A percentile compares a stretch with the other conserved stretches of the same genome.
Conservation (phyloP, 2,113 vertebrate genomes). For the Clarias batrachus region DNA sequence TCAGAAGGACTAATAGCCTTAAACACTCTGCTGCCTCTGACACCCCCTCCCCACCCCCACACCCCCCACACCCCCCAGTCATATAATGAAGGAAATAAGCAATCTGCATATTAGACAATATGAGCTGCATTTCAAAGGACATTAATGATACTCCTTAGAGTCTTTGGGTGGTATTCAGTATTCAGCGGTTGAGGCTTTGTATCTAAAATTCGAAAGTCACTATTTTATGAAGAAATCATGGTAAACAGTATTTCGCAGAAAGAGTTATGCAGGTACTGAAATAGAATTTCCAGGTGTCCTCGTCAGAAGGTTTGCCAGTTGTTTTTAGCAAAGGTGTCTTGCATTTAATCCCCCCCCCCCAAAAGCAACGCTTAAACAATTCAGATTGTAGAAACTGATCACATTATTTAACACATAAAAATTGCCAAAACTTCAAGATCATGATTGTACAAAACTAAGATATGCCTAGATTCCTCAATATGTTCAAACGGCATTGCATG, state of each 20-base stretch:
- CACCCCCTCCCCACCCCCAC: slow-evolving; percentile 55
- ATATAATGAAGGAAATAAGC: slow-evolving; percentile 67
- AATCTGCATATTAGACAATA: slow-evolving; percentile 60
- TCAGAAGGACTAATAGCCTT: slow-evolving; percentile 71
- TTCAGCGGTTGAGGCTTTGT: not conserved
- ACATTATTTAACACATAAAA: not conserved
- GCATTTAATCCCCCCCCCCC: not conserved
- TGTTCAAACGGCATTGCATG: not conserved
- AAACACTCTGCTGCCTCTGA: slow-evolving; percentile 72
- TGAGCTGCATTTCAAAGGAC: slow-evolving; percentile 52
- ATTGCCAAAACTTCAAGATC: not conserved
- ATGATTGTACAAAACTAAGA: not conserved
- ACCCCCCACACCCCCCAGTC: slow-evolving; percentile 43
- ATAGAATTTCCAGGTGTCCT: not conserved
- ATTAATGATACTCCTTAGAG: slow-evolving; percentile 26
- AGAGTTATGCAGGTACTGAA: not conserved
- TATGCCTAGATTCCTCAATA: not conserved
- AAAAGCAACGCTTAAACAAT: not conserved
- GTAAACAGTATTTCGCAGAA: not conserved
- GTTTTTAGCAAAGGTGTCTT: not conserved
- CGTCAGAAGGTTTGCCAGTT: not conserved
- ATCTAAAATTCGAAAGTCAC: not conserved
- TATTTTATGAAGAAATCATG: not conserved
- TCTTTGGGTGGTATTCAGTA: not conserved
- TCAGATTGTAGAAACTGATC: not conserved